Evolutionary conservation across 2,888 invertebrate species (phyloP).

Genomic region (Myathropa florea): DNA sequence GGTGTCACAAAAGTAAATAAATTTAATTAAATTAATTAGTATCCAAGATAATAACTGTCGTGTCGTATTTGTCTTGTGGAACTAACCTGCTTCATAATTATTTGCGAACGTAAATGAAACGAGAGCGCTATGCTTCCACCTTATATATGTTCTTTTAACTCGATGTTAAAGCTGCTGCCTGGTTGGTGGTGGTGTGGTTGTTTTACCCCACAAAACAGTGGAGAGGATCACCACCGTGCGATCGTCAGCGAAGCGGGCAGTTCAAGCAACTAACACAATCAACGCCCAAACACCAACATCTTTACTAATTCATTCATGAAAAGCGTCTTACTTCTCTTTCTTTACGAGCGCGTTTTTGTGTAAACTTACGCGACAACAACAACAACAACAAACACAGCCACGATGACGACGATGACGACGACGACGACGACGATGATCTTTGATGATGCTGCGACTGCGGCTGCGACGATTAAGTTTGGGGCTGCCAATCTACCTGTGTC

Average conservation of each 20-base stretch:
- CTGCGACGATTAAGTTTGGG: not conserved
- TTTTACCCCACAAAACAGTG: conserved; percentile 41
- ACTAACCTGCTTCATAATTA: conserved; percentile 68
- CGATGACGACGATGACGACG: not conserved
- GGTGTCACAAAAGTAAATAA: not conserved
- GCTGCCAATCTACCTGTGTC: conserved; percentile 6
- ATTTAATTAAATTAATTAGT: conserved; percentile 19
- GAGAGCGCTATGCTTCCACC: conserved; percentile 63
- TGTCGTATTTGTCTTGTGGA: conserved; percentile 35
- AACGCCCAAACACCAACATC: conserved; percentile 16
- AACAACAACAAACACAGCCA: not conserved
- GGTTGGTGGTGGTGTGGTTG: conserved; percentile 1
- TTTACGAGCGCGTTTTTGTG: conserved; percentile 27
- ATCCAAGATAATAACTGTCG: conserved; percentile 25
- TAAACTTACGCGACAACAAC: conserved; percentile 21
- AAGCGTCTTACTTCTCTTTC: conserved; percentile 30
- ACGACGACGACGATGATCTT: not conserved
- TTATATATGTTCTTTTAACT: conserved; percentile 63
- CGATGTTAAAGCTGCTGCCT: conserved; percentile 8
- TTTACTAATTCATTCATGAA: conserved; percentile 63
- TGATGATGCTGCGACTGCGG: not conserved
- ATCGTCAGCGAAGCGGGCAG: conserved; percentile 8
- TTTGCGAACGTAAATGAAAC: conserved; percentile 65
- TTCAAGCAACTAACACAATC: conserved; percentile 13
- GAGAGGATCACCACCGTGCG: conserved; percentile 36